phyloP scores from a whole-genome alignment of 2,113 vertebrate genomes.

The Jacana jacana region DNA sequence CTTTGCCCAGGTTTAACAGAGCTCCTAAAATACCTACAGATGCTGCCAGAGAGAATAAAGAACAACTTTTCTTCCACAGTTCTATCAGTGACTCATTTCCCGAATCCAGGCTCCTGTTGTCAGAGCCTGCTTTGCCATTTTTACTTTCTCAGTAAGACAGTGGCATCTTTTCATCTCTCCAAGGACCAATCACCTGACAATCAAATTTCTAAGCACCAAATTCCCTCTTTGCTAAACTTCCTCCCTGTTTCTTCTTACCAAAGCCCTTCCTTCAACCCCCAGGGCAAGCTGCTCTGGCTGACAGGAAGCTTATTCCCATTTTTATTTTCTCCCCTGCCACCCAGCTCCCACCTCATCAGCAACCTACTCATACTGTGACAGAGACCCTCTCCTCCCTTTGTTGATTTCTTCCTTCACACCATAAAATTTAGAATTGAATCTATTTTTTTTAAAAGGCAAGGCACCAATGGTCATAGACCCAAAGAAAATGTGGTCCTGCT shows the following conservation, averaged over 20 bases:
- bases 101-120: neutral
- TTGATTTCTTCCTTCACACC: neutral
- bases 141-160: neutral
- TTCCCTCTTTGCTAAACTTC: neutral
- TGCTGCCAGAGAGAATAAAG: neutral
- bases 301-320: neutral
- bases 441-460: neutral
- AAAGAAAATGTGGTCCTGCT: neutral
- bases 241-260: neutral
- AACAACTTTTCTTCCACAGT: neutral
- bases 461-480: neutral
- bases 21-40: constrained; percentile 10
- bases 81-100: neutral
- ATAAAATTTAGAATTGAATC: neutral
- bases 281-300: neutral
- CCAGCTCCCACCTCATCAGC: neutral
- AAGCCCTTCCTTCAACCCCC: neutral
- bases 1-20: neutral
- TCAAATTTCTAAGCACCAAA: neutral
- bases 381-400: neutral
- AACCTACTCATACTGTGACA: neutral
- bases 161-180: neutral
- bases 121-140: neutral
- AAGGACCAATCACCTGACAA: neutral
- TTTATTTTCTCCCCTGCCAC: neutral